Evolutionary conservation across 1,140 invertebrate species (phyloP).

Genomic region (Trichonephila clavipes): DNA sequence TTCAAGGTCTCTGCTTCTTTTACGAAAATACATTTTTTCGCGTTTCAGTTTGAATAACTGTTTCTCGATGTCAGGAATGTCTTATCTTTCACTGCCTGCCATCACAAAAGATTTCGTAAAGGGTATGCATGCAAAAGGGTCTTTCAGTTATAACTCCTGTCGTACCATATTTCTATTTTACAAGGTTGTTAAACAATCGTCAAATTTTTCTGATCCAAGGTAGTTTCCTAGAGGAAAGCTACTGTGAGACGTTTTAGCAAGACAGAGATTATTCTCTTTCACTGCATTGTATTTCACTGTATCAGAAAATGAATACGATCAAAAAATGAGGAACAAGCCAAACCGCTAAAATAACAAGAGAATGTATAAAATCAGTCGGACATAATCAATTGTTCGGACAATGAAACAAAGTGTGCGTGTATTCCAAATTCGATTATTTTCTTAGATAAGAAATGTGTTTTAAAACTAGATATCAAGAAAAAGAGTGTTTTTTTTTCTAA

Average conservation of each 20-base stretch:
- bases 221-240: neutral
- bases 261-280: neutral
- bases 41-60: neutral
- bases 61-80: neutral
- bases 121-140: neutral
- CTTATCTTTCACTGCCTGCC: neutral
- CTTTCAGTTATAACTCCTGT: neutral
- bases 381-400: neutral
- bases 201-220: neutral
- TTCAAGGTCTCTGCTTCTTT: neutral
- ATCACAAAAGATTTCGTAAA: neutral
- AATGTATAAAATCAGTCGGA: no score
- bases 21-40: neutral
- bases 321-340: neutral
- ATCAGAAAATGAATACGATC: neutral
- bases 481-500: neutral
- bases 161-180: neutral
- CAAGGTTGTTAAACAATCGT: slow-evolving; percentile 29
- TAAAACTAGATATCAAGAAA: neutral
- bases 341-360: neutral
- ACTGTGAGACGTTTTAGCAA: neutral
- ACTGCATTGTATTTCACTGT: neutral
- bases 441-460: neutral
- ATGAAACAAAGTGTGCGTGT: neutral
- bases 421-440: neutral